Evolutionary conservation across 2,113 vertebrate genomes (phyloP).

Genomic region (Nothobranchius furzeri): DNA sequence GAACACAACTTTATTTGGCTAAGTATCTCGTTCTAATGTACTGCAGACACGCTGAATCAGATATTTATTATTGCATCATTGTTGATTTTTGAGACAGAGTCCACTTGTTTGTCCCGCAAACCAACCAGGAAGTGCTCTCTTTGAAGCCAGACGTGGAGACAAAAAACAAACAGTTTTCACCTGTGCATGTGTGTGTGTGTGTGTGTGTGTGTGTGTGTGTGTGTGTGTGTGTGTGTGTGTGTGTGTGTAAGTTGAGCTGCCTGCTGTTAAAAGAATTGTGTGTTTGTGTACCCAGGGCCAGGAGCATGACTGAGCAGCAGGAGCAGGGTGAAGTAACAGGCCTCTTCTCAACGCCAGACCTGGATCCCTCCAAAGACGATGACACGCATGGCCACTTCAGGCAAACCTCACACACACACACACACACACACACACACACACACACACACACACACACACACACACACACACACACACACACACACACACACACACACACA

Average conservation of each 20-base stretch:
- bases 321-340: conserved; percentile 74
- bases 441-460: conserved; percentile 19
- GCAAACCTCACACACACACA: conserved; percentile 56
- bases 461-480: conserved; percentile 12
- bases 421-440: conserved; percentile 19
- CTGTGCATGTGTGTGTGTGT: not conserved
- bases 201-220: not conserved
- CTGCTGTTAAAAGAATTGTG: conserved; percentile 47
- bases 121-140: conserved; percentile 16
- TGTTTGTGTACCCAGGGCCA: conserved; percentile 74
- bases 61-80: conserved; percentile 54
- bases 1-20: conserved; percentile 33
- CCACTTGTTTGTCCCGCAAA: conserved; percentile 49
- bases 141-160: conserved; percentile 33
- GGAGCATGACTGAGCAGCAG: conserved; percentile 80
- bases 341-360: conserved; percentile 71
- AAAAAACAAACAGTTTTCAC: conserved; percentile 48
- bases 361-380: conserved; percentile 78
- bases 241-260: not conserved
- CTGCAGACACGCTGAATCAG: conserved; percentile 36
- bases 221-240: not conserved
- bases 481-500: conserved; percentile 14
- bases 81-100: conserved; percentile 56
- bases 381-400: conserved; percentile 78
- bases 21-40: conserved; percentile 23